Conservation (phyloP, 2,113 vertebrate genomes). For the Abramis brama region DNA sequence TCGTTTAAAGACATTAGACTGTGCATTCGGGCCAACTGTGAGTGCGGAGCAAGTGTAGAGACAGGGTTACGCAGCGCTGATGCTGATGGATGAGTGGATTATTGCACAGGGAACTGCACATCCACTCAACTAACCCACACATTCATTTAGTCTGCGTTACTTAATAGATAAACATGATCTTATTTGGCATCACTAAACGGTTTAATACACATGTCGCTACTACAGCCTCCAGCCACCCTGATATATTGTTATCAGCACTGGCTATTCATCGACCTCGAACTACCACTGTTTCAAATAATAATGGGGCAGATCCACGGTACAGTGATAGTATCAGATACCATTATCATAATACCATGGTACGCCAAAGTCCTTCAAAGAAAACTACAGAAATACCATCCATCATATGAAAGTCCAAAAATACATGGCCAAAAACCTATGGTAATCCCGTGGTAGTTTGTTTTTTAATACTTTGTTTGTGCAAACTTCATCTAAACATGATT, state of each 20-base stretch:
- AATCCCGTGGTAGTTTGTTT: neutral
- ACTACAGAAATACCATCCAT: neutral
- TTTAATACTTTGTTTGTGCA: neutral
- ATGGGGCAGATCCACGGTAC: neutral
- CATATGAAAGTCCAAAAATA: neutral
- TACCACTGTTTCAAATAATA: neutral
- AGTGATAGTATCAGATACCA: neutral
- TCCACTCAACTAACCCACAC: neutral
- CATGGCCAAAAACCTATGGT: neutral
- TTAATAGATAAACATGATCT: neutral
- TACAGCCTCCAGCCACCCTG: neutral
- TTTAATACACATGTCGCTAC: neutral
- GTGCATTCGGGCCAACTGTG: constrained; percentile 46
- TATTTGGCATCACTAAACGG: neutral
- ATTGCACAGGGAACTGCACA: neutral
- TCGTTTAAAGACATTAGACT: constrained; percentile 63
- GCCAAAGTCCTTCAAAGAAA: neutral
- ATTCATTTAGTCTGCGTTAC: neutral
- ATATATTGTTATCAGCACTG: neutral
- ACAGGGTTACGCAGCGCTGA: constrained; percentile 26
- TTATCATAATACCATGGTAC: neutral
- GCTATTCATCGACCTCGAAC: too few relatives aligned
- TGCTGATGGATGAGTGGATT: constrained; percentile 50
- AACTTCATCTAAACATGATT: neutral
- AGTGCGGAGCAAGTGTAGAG: neutral